Evolutionary conservation across 2,888 invertebrate species (phyloP).

Genomic region (Andrena camellia): DNA sequence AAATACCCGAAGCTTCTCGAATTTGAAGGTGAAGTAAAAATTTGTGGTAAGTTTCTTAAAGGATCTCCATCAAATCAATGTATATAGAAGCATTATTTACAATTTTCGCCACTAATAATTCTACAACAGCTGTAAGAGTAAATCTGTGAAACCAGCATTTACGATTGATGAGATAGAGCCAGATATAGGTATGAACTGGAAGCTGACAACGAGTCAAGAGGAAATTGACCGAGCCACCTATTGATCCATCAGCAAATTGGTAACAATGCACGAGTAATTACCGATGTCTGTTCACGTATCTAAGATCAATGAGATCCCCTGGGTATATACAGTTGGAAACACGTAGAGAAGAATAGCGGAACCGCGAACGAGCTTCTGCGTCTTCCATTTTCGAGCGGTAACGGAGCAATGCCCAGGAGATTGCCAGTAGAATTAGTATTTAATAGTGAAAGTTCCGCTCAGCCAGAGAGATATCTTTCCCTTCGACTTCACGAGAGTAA

Average conservation of each 20-base stretch:
- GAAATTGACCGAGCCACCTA: constrained; percentile 47
- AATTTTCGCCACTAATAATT: too few species aligned
- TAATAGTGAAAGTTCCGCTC: constrained; percentile 78
- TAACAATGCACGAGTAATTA: constrained; percentile 78
- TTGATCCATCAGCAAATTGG: constrained; percentile 77
- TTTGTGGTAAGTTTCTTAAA: too few species aligned
- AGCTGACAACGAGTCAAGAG: neutral
- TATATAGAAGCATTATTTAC: too few species aligned
- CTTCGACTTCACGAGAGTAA: constrained; percentile 39
- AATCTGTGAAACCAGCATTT: neutral
- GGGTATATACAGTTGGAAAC: constrained; percentile 45
- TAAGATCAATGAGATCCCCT: constrained; percentile 73
- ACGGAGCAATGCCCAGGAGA: constrained; percentile 61
- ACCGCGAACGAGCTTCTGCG: constrained; percentile 49
- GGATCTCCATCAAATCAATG: too few species aligned
- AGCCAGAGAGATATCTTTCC: constrained; percentile 62
- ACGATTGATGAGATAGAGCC: neutral
- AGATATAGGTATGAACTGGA: neutral
- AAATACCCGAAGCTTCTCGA: too few species aligned
- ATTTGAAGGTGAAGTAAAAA: too few species aligned
- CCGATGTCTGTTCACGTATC: constrained; percentile 65
- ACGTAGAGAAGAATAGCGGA: constrained; percentile 26
- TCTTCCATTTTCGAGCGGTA: constrained; percentile 55
- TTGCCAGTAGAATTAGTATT: constrained; percentile 77
- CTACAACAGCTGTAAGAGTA: too few species aligned